phyloP scores from a whole-genome alignment of 2,113 vertebrate genomes.

The Kryptolebias marmoratus region DNA sequence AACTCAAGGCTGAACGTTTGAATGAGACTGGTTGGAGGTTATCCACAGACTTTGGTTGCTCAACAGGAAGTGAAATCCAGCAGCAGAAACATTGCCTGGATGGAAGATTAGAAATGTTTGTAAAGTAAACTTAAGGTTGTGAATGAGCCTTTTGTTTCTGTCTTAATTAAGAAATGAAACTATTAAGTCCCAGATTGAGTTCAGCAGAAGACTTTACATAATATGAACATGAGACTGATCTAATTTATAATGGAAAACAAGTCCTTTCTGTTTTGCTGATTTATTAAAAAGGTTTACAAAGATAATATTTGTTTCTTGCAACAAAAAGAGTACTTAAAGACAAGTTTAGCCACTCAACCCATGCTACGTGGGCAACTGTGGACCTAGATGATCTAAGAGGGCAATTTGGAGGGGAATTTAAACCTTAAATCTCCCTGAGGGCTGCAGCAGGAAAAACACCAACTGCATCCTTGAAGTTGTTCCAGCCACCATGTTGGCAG shows the following conservation, averaged over 20 bases:
- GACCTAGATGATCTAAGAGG: not conserved
- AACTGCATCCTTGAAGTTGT: conserved; percentile 27
- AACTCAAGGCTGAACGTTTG: conserved; percentile 15
- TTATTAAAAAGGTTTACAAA: not conserved
- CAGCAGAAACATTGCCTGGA: not conserved
- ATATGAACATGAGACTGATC: not conserved
- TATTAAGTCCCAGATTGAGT: not conserved
- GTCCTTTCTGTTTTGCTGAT: not conserved
- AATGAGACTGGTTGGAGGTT: conserved; percentile 25
- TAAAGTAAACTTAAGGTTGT: not conserved
- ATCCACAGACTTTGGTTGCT: conserved; percentile 3
- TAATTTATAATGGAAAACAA: not conserved
- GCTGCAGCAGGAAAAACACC: conserved; percentile 18
- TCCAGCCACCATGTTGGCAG: conserved; percentile 45
- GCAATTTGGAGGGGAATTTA: not conserved
- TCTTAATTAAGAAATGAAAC: not conserved
- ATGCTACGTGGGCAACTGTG: conserved; percentile 12
- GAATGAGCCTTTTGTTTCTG: not conserved
- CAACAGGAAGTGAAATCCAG: accelerated
- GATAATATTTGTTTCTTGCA: too few relatives aligned
- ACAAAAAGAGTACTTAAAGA: not conserved
- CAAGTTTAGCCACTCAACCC: not conserved
- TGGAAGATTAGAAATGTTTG: not conserved
- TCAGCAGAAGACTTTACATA: not conserved
- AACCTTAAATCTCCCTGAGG: conserved; percentile 15